A percentile compares a stretch with the other conserved stretches of the same genome.
Evolutionary conservation across 2,888 invertebrate species (phyloP).

Genomic region (Acleris emargana): DNA sequence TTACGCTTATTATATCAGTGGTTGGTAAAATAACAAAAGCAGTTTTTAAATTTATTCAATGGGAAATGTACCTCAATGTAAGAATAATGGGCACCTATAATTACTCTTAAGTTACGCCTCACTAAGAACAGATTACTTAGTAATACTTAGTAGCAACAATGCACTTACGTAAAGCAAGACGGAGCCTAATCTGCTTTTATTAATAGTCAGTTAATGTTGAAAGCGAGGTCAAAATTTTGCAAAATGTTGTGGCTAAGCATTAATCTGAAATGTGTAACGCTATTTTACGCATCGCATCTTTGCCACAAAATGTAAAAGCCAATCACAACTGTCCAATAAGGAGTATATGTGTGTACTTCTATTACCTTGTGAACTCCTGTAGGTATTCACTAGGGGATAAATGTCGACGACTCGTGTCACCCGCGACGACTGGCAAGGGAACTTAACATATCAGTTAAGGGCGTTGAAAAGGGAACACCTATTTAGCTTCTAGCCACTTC

Average conservation of each 20-base stretch:
- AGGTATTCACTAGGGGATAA: too few species aligned
- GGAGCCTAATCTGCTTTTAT: conserved; percentile 5
- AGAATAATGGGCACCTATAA: conserved; percentile 11
- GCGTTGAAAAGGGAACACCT: too few species aligned
- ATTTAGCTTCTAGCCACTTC: too few species aligned
- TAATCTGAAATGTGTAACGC: background rate
- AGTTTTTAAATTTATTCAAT: conserved; percentile 4
- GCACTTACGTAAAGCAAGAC: conserved; percentile 11
- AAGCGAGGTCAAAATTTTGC: conserved; percentile 12
- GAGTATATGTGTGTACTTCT: background rate
- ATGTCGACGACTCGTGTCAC: too few species aligned
- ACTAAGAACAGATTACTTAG: conserved; percentile 4
- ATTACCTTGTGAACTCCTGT: too few species aligned
- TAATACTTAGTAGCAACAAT: conserved; percentile 6
- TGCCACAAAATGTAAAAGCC: too few species aligned
- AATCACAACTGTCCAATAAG: too few species aligned
- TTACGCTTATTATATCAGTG: too few species aligned
- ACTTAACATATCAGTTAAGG: too few species aligned
- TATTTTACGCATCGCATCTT: background rate
- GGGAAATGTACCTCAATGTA: conserved; percentile 1
- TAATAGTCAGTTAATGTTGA: conserved; percentile 11
- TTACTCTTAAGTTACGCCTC: conserved; percentile 5
- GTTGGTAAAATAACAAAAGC: conserved; percentile 1
- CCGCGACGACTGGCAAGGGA: too few species aligned
- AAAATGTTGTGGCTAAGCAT: background rate